These are phyloP conservation scores for Notospermus geniculatus DNA, from an alignment of 1,140 invertebrate species.

Conservation along the genomic window DNA sequence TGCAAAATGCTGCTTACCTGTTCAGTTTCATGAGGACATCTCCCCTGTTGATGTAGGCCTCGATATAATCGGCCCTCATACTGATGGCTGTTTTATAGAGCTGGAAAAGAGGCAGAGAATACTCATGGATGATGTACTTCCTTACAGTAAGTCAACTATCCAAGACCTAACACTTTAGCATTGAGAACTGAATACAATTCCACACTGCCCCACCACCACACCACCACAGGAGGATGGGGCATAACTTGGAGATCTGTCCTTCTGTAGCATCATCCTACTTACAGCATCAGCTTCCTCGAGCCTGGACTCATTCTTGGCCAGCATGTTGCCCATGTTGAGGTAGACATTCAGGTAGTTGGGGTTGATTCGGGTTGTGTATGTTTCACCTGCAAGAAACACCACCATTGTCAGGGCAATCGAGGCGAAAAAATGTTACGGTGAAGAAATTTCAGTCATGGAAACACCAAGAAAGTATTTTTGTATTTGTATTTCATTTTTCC, in stretches of 20 bases:
- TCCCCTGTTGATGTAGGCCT: conserved; percentile 95
- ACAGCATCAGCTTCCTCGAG: conserved; percentile 87
- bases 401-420: no score
- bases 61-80: conserved; percentile 95
- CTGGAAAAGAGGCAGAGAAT: conserved; percentile 34
- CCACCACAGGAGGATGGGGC: no score
- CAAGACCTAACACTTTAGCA: no score
- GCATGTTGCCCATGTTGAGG: conserved; percentile 90
- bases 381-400: conserved; percentile 76
- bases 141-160: no score
- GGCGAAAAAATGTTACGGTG: background rate
- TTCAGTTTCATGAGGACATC: conserved; percentile 95
- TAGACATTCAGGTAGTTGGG: conserved; percentile 96
- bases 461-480: no score
- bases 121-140: background rate
- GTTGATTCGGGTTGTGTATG: conserved; percentile 91
- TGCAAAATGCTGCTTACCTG: conserved; percentile 51
- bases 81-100: conserved; percentile 91
- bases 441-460: background rate
- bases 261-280: no score
- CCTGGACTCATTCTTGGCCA: conserved; percentile 87
- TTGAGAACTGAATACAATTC: no score
- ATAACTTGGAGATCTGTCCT: no score
- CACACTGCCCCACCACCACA: no score
- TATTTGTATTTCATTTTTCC: no score